phyloP scores from a whole-genome alignment of 2,113 vertebrate genomes.

The Alligator sinensis region DNA sequence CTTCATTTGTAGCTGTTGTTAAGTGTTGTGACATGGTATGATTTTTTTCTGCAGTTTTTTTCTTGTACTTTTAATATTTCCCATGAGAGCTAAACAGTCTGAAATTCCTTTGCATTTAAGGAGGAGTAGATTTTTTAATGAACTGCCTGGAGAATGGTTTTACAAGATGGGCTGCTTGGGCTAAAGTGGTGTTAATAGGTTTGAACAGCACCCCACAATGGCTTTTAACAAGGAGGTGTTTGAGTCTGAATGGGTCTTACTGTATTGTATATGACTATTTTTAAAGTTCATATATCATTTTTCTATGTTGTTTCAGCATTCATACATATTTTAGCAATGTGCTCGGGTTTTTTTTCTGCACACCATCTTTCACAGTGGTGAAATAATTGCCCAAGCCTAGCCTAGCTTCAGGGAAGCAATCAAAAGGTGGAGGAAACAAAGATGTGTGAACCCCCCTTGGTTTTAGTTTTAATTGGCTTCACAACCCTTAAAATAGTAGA shows the following conservation, averaged over 20 bases:
- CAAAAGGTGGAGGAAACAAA: neutral
- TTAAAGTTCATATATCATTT: constrained; percentile 45
- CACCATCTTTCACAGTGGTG: neutral
- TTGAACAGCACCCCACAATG: constrained; percentile 45
- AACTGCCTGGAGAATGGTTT: constrained; percentile 48
- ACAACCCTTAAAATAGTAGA: neutral
- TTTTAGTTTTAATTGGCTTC: neutral
- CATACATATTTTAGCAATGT: neutral
- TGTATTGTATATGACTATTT: neutral
- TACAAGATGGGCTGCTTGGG: constrained; percentile 21
- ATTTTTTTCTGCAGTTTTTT: constrained; percentile 24
- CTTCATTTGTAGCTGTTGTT: constrained; percentile 65
- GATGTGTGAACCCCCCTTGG: neutral
- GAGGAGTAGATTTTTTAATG: constrained; percentile 53
- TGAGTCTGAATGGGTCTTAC: constrained; percentile 36
- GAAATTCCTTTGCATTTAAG: constrained; percentile 31
- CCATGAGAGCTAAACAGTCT: constrained; percentile 17
- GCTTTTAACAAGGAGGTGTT: constrained; percentile 36
- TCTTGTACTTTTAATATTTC: constrained; percentile 40
- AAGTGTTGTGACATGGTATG: constrained; percentile 64
- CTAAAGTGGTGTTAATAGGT: constrained; percentile 49
- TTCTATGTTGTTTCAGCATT: neutral
- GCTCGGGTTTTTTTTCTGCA: neutral
- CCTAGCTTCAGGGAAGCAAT: neutral
- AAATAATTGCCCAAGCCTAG: neutral